phyloP scores from a whole-genome alignment of 2,888 invertebrate genomes.

The Tineola bisselliella region DNA sequence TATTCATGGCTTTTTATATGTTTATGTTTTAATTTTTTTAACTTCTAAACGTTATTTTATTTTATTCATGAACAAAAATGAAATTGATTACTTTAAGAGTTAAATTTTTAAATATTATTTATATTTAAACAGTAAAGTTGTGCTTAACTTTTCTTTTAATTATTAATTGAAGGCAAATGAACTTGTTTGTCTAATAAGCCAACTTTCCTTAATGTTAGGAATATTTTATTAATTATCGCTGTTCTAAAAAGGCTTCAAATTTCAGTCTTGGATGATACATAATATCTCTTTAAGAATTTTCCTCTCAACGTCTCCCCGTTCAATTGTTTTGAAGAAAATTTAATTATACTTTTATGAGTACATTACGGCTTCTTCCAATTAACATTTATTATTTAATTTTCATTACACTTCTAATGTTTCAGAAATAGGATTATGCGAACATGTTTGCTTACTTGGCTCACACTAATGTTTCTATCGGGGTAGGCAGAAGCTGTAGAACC shows the following conservation, averaged over 20 bases:
- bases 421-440: not conserved
- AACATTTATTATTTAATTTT: not conserved
- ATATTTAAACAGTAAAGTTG: too few species aligned
- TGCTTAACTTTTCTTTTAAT: not conserved
- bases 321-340: not conserved
- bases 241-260: not conserved
- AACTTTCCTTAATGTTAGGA: not conserved
- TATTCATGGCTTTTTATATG: too few species aligned
- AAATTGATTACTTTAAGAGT: too few species aligned
- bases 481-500: too few species aligned
- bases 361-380: conserved; percentile 2
- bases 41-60: too few species aligned
- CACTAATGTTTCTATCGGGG: too few species aligned
- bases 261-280: not conserved
- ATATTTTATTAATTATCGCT: not conserved
- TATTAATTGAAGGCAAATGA: not conserved
- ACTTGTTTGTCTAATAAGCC: not conserved
- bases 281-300: not conserved
- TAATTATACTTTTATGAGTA: not conserved
- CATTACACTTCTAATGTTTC: not conserved
- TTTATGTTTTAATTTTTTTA: too few species aligned
- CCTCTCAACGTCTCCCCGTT: not conserved
- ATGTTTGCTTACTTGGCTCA: too few species aligned
- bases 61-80: too few species aligned
- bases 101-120: too few species aligned